phyloP scores from a whole-genome alignment of 1,140 invertebrate genomes.

The Drosophila baimaii region DNA sequence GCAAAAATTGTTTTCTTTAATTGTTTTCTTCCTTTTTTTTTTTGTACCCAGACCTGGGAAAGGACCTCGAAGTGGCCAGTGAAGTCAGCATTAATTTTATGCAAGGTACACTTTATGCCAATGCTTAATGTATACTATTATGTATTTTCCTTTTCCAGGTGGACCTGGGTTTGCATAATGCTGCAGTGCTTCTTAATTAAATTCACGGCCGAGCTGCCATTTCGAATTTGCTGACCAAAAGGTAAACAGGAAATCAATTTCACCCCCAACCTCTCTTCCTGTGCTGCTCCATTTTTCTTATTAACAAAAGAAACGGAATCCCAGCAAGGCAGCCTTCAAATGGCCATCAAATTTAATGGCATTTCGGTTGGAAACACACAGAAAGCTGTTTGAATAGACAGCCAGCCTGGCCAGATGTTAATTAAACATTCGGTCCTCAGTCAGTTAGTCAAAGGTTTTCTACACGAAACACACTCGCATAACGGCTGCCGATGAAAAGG shows the following conservation, averaged over 20 bases:
- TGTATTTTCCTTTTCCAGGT: conserved; percentile 29
- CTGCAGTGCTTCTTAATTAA: conserved; percentile 60
- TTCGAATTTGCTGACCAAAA: conserved; percentile 59
- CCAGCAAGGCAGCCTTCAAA: conserved; percentile 40
- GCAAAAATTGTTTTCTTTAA: conserved; percentile 57
- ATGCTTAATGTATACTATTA: conserved; percentile 39
- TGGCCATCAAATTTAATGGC: conserved; percentile 56
- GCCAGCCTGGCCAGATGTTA: conserved; percentile 48
- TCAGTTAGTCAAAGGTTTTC: conserved; percentile 24
- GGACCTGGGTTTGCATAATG: conserved; percentile 39
- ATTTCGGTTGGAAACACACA: conserved; percentile 40
- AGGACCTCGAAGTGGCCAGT: conserved; percentile 16
- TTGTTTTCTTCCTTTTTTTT: conserved; percentile 45
- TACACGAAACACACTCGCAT: conserved; percentile 14
- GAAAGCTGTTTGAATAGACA: conserved; percentile 33
- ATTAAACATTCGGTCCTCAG: conserved; percentile 60
- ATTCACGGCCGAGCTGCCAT: conserved; percentile 48
- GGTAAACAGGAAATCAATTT: conserved; percentile 73
- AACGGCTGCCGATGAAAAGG: conserved; percentile 49
- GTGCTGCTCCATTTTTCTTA: conserved; percentile 10
- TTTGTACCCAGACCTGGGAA: not conserved
- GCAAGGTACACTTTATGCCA: conserved; percentile 58
- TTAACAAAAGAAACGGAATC: conserved; percentile 39
- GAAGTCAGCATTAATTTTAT: conserved; percentile 57
- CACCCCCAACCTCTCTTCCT: conserved; percentile 24